phyloP scores from a whole-genome alignment of 2,113 vertebrate genomes.

The Nothobranchius furzeri region DNA sequence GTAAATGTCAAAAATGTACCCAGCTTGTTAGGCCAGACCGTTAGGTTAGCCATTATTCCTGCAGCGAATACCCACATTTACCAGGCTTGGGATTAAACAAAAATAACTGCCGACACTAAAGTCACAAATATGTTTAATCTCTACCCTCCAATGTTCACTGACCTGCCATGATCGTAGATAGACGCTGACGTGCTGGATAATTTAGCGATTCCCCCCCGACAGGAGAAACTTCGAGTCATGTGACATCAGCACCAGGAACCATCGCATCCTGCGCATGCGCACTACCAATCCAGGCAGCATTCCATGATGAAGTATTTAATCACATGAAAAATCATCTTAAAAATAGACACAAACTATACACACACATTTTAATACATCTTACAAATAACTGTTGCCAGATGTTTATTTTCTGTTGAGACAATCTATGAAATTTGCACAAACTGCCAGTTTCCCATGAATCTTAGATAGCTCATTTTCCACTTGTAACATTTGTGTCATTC shows the following conservation, averaged over 20 bases:
- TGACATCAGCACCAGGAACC: slow-evolving; percentile 48
- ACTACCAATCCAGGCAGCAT: background rate
- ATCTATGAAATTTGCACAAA: background rate
- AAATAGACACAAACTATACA: slow-evolving; percentile 22
- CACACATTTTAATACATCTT: slow-evolving; percentile 20
- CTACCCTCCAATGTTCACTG: slow-evolving; percentile 20
- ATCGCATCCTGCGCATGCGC: slow-evolving; percentile 58
- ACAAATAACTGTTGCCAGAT: slow-evolving; percentile 13
- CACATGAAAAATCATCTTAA: slow-evolving; percentile 20
- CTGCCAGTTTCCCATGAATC: background rate
- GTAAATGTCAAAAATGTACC: background rate
- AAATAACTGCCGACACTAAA: background rate
- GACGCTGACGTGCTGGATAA: slow-evolving; percentile 16
- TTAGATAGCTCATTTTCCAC: background rate
- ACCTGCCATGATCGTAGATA: slow-evolving; percentile 62
- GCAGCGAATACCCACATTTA: background rate
- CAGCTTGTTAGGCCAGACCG: slow-evolving; percentile 16
- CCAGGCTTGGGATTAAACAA: background rate
- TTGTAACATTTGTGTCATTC: background rate
- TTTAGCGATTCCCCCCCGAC: slow-evolving; percentile 14
- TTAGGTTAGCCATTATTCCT: slow-evolving; percentile 29
- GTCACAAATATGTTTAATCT: background rate
- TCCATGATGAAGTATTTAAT: slow-evolving; percentile 29
- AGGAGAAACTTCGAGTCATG: slow-evolving; percentile 46
- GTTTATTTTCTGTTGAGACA: background rate